Evolutionary conservation across 2,797 vertebrate genomes (phyloP).

Genomic region (Chrysocyon brachyurus): DNA sequence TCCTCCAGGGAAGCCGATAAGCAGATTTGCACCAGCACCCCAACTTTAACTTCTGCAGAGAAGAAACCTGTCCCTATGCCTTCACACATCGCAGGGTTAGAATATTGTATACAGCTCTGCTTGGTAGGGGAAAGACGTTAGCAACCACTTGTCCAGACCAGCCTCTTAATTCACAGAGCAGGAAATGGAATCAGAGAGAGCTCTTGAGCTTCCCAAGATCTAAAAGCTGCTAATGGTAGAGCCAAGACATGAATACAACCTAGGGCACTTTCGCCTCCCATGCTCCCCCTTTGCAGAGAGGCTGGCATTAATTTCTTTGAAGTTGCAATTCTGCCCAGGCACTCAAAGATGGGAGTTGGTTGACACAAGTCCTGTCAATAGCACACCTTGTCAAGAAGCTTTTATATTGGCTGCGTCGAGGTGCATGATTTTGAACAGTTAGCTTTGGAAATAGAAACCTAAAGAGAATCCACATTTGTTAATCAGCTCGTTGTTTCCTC

Average conservation of each 20-base stretch:
- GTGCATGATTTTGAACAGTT: neutral
- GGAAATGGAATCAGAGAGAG: neutral
- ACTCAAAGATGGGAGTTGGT: neutral
- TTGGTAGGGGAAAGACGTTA: neutral
- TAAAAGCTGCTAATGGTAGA: fast-evolving
- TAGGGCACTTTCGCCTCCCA: fast-evolving
- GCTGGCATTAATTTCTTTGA: neutral
- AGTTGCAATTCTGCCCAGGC: neutral
- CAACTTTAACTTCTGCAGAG: fast-evolving
- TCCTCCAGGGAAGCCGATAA: neutral
- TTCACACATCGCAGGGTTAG: fast-evolving
- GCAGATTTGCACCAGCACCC: neutral
- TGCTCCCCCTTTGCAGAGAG: fast-evolving
- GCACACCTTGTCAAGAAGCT: neutral
- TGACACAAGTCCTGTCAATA: neutral
- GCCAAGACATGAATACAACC: neutral
- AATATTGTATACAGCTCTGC: neutral
- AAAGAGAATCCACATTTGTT: neutral
- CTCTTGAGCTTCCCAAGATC: neutral
- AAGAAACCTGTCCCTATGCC: neutral
- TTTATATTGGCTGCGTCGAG: neutral
- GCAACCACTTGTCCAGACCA: neutral
- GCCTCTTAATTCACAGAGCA: neutral
- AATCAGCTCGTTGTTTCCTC: neutral
- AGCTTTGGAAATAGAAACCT: neutral